phyloP scores from a whole-genome alignment of 2,113 vertebrate genomes.

The Tetrao urogallus region DNA sequence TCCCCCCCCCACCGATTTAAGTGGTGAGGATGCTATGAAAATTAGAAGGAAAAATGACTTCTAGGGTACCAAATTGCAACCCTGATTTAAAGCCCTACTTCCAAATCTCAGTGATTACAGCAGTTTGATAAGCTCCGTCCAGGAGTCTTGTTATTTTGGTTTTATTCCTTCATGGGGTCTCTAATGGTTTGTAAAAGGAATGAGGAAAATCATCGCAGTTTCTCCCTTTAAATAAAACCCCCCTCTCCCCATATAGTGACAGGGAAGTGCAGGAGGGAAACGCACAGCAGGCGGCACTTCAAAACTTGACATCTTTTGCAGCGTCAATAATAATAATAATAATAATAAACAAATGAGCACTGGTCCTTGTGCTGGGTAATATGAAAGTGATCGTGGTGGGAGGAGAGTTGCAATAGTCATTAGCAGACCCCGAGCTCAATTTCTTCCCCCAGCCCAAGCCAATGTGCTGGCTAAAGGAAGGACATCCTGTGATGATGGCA shows the following conservation, averaged over 20 bases:
- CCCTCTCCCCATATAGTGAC: background rate
- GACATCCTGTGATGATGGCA: constrained; percentile 93
- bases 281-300: background rate
- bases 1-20: background rate
- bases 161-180: background rate
- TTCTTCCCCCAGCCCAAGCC: constrained; percentile 69
- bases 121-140: background rate
- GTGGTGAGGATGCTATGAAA: background rate
- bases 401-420: constrained; percentile 29
- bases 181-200: background rate
- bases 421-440: constrained; percentile 12
- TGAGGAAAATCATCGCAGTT: background rate
- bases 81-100: background rate
- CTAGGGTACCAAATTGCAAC: background rate
- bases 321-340: background rate
- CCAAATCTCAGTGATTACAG: background rate
- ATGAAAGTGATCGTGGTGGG: background rate
- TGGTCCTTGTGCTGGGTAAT: background rate
- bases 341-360: too few species aligned
- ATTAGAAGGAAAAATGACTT: background rate
- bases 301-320: background rate
- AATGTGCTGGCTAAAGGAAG: constrained; percentile 84
- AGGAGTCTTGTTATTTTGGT: background rate
- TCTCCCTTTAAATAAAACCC: background rate
- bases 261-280: background rate